Conservation (phyloP, 2,797 vertebrate species). For the Acrocephalus scirpaceus region DNA sequence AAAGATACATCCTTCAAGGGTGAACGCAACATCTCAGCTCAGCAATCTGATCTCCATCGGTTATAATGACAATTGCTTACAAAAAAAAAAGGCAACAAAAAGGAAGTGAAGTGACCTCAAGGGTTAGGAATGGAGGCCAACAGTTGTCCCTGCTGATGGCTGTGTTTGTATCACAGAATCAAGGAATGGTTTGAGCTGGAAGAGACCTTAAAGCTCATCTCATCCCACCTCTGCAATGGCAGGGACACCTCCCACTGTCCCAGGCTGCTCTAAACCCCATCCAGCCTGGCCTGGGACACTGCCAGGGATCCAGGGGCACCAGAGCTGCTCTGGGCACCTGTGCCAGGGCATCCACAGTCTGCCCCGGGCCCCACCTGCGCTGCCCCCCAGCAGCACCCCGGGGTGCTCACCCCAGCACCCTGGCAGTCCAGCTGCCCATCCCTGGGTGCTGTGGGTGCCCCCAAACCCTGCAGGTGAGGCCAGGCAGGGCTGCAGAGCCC, state of each 20-base stretch:
- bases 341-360: not conserved
- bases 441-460: not conserved
- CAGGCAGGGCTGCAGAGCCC: not conserved
- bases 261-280: not conserved
- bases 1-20: not conserved
- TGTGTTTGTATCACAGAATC: not conserved
- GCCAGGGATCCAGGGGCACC: not conserved
- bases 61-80: not conserved
- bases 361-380: not conserved
- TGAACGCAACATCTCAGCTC: not conserved
- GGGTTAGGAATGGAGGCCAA: not conserved
- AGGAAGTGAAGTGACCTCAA: not conserved
- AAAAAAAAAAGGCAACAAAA: not conserved
- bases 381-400: fast-evolving
- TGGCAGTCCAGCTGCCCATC: fast-evolving
- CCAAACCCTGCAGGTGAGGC: not conserved
- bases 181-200: not conserved
- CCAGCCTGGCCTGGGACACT: not conserved
- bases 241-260: not conserved
- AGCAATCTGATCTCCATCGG: not conserved
- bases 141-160: not conserved
- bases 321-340: not conserved
- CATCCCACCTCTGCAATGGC: not conserved
- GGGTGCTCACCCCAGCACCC: not conserved
- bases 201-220: not conserved